Conservation (phyloP, 2,888 invertebrate genomes). For the Andrena praecox region DNA sequence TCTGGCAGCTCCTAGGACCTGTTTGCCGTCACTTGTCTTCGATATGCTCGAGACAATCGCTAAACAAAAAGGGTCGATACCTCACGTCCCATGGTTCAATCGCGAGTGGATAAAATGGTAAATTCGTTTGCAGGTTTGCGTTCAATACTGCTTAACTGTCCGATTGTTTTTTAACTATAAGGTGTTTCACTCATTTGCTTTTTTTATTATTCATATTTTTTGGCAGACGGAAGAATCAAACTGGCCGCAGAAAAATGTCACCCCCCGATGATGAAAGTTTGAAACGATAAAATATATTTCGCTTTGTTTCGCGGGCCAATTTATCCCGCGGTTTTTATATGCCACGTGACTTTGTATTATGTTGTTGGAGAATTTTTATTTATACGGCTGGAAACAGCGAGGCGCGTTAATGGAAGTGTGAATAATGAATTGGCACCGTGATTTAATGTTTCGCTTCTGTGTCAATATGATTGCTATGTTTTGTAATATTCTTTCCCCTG, state of each 20-base stretch:
- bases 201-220: too few relatives aligned
- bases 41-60: conserved; percentile 57
- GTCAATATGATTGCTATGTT: conserved; percentile 4
- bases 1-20: conserved; percentile 47
- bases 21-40: conserved; percentile 50
- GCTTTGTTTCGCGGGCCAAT: background rate
- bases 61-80: conserved; percentile 44
- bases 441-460: background rate
- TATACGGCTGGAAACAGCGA: background rate
- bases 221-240: background rate
- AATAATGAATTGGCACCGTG: background rate
- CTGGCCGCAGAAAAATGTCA: background rate
- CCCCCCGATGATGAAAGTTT: background rate
- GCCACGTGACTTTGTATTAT: background rate
- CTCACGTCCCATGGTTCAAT: background rate
- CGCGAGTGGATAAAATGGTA: background rate
- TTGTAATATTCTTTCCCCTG: background rate
- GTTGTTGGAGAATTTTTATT: background rate
- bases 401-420: background rate
- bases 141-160: background rate
- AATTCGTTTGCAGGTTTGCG: too few relatives aligned
- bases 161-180: background rate
- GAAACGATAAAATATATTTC: background rate
- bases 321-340: conserved; percentile 6
- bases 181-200: background rate